Conservation (phyloP, 2,888 invertebrate species). For the Diaperis boleti region DNA sequence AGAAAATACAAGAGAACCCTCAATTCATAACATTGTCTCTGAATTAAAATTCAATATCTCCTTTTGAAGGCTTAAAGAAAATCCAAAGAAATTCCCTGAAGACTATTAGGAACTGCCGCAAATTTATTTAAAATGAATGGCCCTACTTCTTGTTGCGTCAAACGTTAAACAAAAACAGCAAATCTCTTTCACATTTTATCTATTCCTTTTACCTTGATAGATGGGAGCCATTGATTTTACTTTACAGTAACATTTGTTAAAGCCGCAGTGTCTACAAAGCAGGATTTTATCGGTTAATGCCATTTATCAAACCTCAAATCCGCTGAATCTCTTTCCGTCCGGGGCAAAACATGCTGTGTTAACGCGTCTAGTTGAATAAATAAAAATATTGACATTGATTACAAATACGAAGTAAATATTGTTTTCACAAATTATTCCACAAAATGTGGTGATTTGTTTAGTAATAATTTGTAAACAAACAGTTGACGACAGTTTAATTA, state of each 20-base stretch:
- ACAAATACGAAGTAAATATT: too few relatives aligned
- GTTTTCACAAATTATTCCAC: too few relatives aligned
- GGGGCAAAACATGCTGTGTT: too few relatives aligned
- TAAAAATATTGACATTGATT: not conserved
- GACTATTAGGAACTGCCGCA: not conserved
- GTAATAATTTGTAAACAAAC: too few relatives aligned
- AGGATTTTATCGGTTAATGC: conserved; percentile 8
- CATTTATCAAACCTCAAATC: conserved; percentile 9
- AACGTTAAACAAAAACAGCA: not conserved
- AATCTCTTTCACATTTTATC: not conserved
- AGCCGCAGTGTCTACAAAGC: conserved; percentile 6
- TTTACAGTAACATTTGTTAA: conserved; percentile 24
- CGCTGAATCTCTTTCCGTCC: not conserved
- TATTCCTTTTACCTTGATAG: conserved; percentile 15
- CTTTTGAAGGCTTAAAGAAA: too few relatives aligned
- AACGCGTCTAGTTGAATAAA: not conserved
- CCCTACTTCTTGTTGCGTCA: too few relatives aligned
- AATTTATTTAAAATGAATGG: not conserved
- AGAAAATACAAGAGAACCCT: too few relatives aligned
- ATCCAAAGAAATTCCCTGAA: too few relatives aligned
- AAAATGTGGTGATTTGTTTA: too few relatives aligned
- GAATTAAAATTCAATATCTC: too few relatives aligned
- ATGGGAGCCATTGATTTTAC: conserved; percentile 16
- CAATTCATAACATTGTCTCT: too few relatives aligned
- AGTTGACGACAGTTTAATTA: conserved; percentile 1